Percentiles rank a stretch among this genome's conserved stretches.
Conservation (phyloP, 2,113 vertebrate species). For the Thunnus thynnus region DNA sequence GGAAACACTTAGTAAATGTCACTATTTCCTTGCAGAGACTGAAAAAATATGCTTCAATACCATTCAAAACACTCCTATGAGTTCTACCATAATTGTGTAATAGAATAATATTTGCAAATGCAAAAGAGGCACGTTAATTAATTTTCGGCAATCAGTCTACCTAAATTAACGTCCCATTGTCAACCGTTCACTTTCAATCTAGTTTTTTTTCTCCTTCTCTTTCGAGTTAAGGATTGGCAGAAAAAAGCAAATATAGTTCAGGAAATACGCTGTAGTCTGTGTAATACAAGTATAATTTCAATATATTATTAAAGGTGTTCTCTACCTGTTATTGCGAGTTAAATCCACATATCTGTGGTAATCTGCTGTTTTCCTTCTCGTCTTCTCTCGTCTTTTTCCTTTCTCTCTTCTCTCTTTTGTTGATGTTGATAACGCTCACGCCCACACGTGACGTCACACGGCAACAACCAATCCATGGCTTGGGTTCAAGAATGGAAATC, state of each 20-base stretch:
- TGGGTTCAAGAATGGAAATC: not conserved
- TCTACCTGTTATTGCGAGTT: constrained; percentile 62
- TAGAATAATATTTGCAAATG: no score
- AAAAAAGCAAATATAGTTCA: not conserved
- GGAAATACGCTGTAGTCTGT: not conserved
- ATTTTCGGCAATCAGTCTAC: fast-evolving
- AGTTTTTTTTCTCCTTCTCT: not conserved
- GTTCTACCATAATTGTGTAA: not conserved
- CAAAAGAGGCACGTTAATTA: not conserved
- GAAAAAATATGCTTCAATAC: not conserved
- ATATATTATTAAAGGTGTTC: not conserved
- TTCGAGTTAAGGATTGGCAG: not conserved
- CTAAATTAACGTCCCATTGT: not conserved
- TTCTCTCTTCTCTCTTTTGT: constrained; percentile 74
- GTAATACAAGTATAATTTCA: not conserved
- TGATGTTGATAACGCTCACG: constrained; percentile 72
- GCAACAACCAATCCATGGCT: constrained; percentile 54
- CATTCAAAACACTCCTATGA: not conserved
- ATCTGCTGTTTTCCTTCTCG: constrained; percentile 18
- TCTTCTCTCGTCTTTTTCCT: constrained; percentile 25
- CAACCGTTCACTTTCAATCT: not conserved
- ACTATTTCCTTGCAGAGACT: not conserved
- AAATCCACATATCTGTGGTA: constrained; percentile 70
- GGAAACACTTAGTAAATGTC: not conserved
- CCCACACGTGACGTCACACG: constrained; percentile 29